Conservation (phyloP, 2,888 invertebrate species). For the Drosophila subsilvestris region DNA sequence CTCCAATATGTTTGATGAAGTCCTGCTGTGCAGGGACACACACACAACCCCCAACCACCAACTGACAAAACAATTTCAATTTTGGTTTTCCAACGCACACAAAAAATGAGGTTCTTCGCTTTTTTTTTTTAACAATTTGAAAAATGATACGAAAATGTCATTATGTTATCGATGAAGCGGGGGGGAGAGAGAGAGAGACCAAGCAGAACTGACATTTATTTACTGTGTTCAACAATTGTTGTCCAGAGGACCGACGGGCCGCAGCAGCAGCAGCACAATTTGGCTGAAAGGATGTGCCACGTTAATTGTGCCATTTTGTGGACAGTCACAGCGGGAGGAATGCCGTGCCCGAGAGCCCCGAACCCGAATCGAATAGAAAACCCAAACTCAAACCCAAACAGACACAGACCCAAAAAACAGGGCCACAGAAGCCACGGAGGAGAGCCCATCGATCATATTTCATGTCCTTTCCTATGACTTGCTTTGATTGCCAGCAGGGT, state of each 20-base stretch:
- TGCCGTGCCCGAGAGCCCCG: neutral
- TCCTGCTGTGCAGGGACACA: constrained; percentile 74
- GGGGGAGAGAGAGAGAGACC: constrained; percentile 16
- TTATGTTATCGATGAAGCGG: constrained; percentile 69
- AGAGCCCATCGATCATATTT: constrained; percentile 76
- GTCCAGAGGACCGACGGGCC: constrained; percentile 34
- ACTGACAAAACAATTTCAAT: constrained; percentile 81
- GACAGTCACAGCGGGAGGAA: constrained; percentile 73
- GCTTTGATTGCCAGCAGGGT: constrained; percentile 74
- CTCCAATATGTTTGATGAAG: constrained; percentile 70
- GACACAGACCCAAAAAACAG: constrained; percentile 4
- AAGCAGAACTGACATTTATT: constrained; percentile 77
- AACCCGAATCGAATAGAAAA: constrained; percentile 11
- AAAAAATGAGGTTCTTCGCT: constrained; percentile 47
- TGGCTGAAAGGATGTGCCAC: constrained; percentile 78
- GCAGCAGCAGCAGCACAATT: constrained; percentile 75
- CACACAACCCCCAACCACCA: constrained; percentile 62
- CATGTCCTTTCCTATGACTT: constrained; percentile 64
- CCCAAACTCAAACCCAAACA: constrained; percentile 10
- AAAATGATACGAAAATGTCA: constrained; percentile 82
- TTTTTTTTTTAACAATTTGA: constrained; percentile 65
- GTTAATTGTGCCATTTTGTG: constrained; percentile 80
- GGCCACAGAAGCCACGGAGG: constrained; percentile 51
- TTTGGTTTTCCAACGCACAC: constrained; percentile 60
- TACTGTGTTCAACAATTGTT: constrained; percentile 77